Conservation (phyloP, 2,888 invertebrate species). For the Dichetophora obliterata region DNA sequence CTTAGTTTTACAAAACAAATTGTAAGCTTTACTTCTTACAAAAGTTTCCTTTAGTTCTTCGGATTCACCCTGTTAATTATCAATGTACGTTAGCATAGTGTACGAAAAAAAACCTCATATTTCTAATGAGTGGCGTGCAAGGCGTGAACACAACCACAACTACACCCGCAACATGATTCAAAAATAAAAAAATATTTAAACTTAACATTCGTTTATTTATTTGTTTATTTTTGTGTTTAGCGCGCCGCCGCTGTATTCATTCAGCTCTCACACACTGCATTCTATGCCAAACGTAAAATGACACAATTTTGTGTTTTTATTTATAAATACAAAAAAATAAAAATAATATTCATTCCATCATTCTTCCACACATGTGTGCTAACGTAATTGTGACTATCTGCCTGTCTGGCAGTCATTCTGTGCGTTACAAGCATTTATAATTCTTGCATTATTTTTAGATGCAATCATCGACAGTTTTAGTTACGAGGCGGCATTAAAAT, state of each 20-base stretch:
- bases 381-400: no score
- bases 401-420: no score
- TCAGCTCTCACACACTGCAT: background rate
- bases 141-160: background rate
- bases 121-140: background rate
- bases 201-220: slow-evolving; percentile 5
- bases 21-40: no score
- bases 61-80: background rate
- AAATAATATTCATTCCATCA: no score
- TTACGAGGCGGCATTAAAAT: slow-evolving; percentile 9
- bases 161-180: background rate
- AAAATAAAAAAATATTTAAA: background rate
- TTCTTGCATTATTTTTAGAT: slow-evolving; percentile 31
- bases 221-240: background rate
- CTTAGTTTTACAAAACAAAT: no score
- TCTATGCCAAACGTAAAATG: background rate
- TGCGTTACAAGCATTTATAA: background rate
- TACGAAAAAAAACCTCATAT: background rate
- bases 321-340: no score
- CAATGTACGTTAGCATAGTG: background rate
- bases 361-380: no score
- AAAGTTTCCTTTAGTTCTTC: background rate
- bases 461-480: slow-evolving; percentile 19
- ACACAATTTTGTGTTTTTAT: background rate
- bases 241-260: background rate